These are phyloP conservation scores for Thymallus thymallus DNA, from an alignment of 2,113 vertebrate species.

Conservation along the genomic window DNA sequence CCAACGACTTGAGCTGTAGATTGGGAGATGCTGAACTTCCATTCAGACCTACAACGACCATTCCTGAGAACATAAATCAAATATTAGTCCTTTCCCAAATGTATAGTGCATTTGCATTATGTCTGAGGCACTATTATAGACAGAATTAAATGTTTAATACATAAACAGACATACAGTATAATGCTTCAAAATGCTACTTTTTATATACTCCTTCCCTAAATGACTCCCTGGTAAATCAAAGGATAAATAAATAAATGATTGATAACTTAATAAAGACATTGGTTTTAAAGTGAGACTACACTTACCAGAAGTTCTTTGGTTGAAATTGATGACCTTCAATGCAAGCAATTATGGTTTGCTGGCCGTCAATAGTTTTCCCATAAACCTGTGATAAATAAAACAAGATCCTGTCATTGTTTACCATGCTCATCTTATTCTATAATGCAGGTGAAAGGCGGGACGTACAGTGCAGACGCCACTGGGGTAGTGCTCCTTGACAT, in stretches of 20 bases:
- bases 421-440: neutral
- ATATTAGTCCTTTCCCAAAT: too few species aligned
- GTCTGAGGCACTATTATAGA: too few species aligned
- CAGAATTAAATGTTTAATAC: too few species aligned
- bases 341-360: conserved; percentile 94
- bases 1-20: conserved; percentile 84
- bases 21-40: conserved; percentile 90
- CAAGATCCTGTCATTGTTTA: conserved; percentile 6
- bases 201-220: too few species aligned
- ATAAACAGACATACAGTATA: too few species aligned
- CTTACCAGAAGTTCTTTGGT: conserved; percentile 96
- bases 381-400: conserved; percentile 80
- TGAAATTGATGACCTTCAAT: conserved; percentile 97
- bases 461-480: conserved; percentile 91
- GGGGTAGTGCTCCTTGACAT: conserved; percentile 93
- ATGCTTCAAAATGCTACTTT: too few species aligned
- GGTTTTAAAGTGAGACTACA: neutral
- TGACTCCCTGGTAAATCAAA: too few species aligned
- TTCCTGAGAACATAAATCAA: conserved; percentile 76
- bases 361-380: conserved; percentile 93
- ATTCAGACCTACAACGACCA: conserved; percentile 91
- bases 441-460: conserved; percentile 7
- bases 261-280: neutral
- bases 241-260: too few species aligned
- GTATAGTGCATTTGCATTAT: too few species aligned